Evolutionary conservation across 1,140 invertebrate species (phyloP).

Genomic region (Teleogryllus occipitalis): DNA sequence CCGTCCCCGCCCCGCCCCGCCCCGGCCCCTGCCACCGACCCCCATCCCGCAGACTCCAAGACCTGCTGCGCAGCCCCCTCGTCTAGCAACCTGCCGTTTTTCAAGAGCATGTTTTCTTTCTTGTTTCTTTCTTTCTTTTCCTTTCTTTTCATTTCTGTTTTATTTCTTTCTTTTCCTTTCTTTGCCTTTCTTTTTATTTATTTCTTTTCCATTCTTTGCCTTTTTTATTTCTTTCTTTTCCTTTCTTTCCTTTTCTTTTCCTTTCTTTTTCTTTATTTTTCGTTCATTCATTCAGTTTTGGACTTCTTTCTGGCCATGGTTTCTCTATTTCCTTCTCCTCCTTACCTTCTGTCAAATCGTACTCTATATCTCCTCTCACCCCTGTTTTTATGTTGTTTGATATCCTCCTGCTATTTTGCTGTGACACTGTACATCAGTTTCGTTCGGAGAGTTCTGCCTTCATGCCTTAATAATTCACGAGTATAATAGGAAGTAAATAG

Average conservation of each 20-base stretch:
- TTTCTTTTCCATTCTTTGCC: neutral
- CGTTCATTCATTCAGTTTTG: neutral
- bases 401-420: neutral
- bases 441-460: neutral
- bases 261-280: slow-evolving; percentile 1
- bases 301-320: neutral
- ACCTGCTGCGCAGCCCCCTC: no score
- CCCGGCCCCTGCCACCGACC: no score
- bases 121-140: neutral
- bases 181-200: neutral
- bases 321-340: neutral
- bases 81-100: neutral
- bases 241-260: neutral
- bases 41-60: no score
- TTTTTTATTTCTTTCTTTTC: neutral
- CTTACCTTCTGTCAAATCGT: neutral
- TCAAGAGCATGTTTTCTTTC: neutral
- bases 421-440: neutral
- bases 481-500: no score
- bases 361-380: neutral
- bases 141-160: neutral
- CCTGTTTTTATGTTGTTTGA: neutral
- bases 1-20: no score
- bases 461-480: no score
- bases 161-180: neutral